phyloP scores from a whole-genome alignment of 2,113 vertebrate species.

The Conger conger region DNA sequence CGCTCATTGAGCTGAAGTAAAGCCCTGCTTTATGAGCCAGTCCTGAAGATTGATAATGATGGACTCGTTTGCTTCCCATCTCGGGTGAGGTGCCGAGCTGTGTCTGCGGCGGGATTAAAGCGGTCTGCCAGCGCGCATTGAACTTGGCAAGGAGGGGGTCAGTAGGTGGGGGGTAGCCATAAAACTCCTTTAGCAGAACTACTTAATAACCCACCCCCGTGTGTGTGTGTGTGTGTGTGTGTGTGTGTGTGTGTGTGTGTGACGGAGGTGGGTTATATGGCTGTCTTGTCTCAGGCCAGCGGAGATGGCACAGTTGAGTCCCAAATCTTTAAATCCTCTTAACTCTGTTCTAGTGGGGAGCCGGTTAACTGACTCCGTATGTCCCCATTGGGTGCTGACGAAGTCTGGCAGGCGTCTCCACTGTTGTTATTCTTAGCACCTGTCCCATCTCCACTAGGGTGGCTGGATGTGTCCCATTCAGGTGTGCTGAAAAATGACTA shows the following conservation, averaged over 20 bases:
- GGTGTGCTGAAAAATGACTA: not conserved
- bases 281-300: not conserved
- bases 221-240: not conserved
- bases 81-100: slow-evolving; percentile 80
- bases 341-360: not conserved
- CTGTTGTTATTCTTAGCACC: not conserved
- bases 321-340: slow-evolving; percentile 9
- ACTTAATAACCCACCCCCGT: not conserved
- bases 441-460: not conserved
- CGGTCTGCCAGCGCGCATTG: slow-evolving; percentile 77
- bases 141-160: slow-evolving; percentile 82
- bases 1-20: slow-evolving; percentile 85
- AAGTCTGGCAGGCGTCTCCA: not conserved
- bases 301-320: not conserved
- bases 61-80: slow-evolving; percentile 87
- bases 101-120: slow-evolving; percentile 85
- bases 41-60: slow-evolving; percentile 91
- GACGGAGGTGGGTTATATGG: not conserved
- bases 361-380: not conserved
- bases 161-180: slow-evolving; percentile 76
- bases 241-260: not conserved
- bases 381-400: not conserved
- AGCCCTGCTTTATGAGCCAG: slow-evolving; percentile 82
- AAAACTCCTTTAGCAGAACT: slow-evolving; percentile 80
- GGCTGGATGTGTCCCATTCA: not conserved